Base-by-base conservation (phyloP, 1,140 invertebrate species). In the Ganaspis sp. region DNA sequence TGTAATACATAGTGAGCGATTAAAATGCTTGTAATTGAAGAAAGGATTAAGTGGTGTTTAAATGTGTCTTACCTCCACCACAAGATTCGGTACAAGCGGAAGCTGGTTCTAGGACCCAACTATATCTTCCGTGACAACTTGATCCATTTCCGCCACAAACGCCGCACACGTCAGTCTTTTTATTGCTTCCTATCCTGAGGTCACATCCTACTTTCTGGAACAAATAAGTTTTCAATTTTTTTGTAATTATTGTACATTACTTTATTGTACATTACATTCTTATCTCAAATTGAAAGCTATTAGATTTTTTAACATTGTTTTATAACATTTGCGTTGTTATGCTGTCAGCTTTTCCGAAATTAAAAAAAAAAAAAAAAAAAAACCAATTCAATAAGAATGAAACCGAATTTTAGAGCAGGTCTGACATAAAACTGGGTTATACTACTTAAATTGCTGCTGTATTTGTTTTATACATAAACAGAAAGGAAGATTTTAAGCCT, bases 121-220 rank as follows among this genome's bases (percentile, higher is more conserved):
- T 94, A 92, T 97, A 98, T 69, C 95, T 91, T 64, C 94, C 94
- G 81, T 94, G 92, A 90, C 96, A 97, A 64, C 95, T 94, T 72
- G 94, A 95, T 58, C 97, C 96, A 88, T 98, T 96, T 40, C 97
- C 97, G 5, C 97, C 97, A 86, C 97, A 98, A 19, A 98, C 94
- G 1, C 97, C 97, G 85, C 97, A 98, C 76, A 94, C 94, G 91
- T 98, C 97, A 40, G 97, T 94, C 83, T 95, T 96, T 85, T 95
- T 95, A 34, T 93, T 93, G 9, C 96, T 98, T 19, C 96, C 96
- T 75, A 98, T 94, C 85, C 94, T 93, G 73, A 98, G 92, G 90
- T 98, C 97, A 88, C 97, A 98, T 37, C 97, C 97, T 17, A 98
- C 97, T 82, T 94, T 93, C 97, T 98, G 92, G 12, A 94, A 93